Evolutionary conservation across 1,140 invertebrate genomes (phyloP).

Genomic region (Bombus confusus): DNA sequence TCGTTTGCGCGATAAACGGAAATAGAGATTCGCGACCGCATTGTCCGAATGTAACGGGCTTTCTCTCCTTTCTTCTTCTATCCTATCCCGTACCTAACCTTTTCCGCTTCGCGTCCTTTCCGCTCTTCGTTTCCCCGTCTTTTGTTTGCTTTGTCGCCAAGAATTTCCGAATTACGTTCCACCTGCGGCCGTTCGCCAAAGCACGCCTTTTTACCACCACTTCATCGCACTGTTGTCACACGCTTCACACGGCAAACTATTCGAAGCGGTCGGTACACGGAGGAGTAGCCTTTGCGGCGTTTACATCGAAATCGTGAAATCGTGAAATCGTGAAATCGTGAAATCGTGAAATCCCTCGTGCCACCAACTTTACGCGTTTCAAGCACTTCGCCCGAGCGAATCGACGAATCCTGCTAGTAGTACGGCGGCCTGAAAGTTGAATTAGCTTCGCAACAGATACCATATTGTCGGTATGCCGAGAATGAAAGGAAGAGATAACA

Average conservation of each 20-base stretch:
- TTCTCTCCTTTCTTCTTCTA: neutral
- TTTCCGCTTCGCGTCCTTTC: neutral
- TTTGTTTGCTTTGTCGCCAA: slow-evolving; percentile 23
- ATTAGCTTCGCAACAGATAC: neutral
- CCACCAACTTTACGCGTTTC: neutral
- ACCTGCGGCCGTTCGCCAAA: neutral
- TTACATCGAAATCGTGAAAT: neutral
- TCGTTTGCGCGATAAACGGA: slow-evolving; percentile 55
- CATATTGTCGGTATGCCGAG: too few species aligned
- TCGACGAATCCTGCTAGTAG: neutral
- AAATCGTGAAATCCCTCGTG: neutral
- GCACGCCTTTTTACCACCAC: neutral
- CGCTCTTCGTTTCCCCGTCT: neutral
- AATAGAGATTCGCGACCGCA: slow-evolving; percentile 45
- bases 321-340: neutral
- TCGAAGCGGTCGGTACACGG: neutral
- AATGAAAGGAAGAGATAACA: too few species aligned
- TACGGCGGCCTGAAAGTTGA: neutral
- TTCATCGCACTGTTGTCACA: neutral
- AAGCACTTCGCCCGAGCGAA: neutral
- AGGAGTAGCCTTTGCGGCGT: too few species aligned
- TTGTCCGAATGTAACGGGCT: slow-evolving; percentile 36
- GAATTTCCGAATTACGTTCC: slow-evolving; percentile 29
- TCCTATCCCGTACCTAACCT: neutral
- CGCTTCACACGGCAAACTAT: neutral